These are phyloP conservation scores for Parnassius mnemosyne DNA, from an alignment of 2,888 invertebrate genomes.

Conservation along the genomic window DNA sequence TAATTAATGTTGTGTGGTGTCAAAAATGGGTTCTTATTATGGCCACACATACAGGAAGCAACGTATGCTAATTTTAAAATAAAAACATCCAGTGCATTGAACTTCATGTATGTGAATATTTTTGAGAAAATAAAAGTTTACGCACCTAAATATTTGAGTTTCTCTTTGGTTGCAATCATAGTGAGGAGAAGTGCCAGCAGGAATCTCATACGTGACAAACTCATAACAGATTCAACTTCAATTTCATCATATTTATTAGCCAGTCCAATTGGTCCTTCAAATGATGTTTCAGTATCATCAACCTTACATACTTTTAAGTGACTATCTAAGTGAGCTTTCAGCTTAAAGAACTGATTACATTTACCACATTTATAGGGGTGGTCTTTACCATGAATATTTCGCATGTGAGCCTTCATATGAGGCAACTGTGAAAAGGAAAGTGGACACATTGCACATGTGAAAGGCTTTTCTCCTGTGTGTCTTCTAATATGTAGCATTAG, in stretches of 20 bases:
- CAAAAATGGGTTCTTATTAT: slow-evolving; percentile 49
- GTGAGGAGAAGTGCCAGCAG: slow-evolving; percentile 90
- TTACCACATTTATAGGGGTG: slow-evolving; percentile 88
- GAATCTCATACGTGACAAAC: slow-evolving; percentile 87
- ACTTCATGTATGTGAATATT: slow-evolving; percentile 45
- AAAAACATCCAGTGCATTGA: slow-evolving; percentile 51
- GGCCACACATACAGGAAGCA: slow-evolving; percentile 73
- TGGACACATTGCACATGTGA: slow-evolving; percentile 85
- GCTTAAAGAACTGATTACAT: slow-evolving; percentile 87
- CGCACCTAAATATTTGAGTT: slow-evolving; percentile 88
- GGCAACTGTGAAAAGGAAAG: slow-evolving; percentile 90
- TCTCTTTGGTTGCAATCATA: slow-evolving; percentile 90
- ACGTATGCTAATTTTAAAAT: slow-evolving; percentile 58
- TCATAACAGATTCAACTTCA: slow-evolving; percentile 78
- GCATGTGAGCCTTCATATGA: slow-evolving; percentile 94
- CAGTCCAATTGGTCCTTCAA: slow-evolving; percentile 49
- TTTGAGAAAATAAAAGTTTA: slow-evolving; percentile 60
- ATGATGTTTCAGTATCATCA: slow-evolving; percentile 45
- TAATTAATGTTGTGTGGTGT: slow-evolving; percentile 26
- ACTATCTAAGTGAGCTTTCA: slow-evolving; percentile 85
- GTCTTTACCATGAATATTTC: slow-evolving; percentile 88
- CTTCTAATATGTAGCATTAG: slow-evolving; percentile 90
- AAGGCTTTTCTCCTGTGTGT: slow-evolving; percentile 93
- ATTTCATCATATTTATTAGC: slow-evolving; percentile 58
- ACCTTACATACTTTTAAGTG: slow-evolving; percentile 80